A percentile compares a stretch with the other conserved stretches of the same genome.
Conservation (phyloP, 2,113 vertebrate genomes). For the Chinchilla lanigera region DNA sequence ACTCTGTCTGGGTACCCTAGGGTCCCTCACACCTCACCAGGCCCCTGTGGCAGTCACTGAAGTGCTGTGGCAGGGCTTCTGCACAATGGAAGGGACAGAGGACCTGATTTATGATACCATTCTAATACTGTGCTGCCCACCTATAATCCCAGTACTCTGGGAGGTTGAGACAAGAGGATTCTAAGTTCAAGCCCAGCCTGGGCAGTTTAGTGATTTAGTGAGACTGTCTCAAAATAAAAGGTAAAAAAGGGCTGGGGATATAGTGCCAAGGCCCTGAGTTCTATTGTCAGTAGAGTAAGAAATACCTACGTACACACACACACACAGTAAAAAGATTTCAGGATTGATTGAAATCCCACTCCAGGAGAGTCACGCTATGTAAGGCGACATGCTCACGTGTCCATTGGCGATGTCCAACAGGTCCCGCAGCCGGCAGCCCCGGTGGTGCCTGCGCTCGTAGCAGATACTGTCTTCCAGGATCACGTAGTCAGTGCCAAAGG, state of each 20-base stretch:
- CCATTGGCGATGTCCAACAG: slow-evolving; percentile 95
- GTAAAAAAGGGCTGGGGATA: not conserved
- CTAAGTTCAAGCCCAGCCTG: not conserved
- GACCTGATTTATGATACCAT: fast-evolving
- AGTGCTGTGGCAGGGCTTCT: too few species aligned
- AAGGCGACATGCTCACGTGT: slow-evolving; percentile 88
- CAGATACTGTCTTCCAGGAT: slow-evolving; percentile 98
- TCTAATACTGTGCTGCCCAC: not conserved
- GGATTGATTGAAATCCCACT: fast-evolving
- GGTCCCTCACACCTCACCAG: fast-evolving
- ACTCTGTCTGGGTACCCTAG: not conserved
- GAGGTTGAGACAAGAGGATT: not conserved
- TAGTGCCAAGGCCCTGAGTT: not conserved
- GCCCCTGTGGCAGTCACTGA: not conserved
- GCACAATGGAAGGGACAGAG: not conserved
- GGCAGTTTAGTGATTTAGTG: not conserved
- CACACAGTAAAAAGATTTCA: not conserved
- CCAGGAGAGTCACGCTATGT: fast-evolving
- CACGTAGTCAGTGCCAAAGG: slow-evolving; percentile 93
- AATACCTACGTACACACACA: not conserved
- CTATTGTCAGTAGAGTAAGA: not conserved
- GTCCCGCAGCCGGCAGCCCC: slow-evolving; percentile 95
- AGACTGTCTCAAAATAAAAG: not conserved
- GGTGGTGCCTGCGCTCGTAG: slow-evolving; percentile 92
- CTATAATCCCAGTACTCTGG: not conserved